These are phyloP conservation scores for Sceloporus undulatus DNA, from an alignment of 2,113 vertebrate species.

Conservation along the genomic window DNA sequence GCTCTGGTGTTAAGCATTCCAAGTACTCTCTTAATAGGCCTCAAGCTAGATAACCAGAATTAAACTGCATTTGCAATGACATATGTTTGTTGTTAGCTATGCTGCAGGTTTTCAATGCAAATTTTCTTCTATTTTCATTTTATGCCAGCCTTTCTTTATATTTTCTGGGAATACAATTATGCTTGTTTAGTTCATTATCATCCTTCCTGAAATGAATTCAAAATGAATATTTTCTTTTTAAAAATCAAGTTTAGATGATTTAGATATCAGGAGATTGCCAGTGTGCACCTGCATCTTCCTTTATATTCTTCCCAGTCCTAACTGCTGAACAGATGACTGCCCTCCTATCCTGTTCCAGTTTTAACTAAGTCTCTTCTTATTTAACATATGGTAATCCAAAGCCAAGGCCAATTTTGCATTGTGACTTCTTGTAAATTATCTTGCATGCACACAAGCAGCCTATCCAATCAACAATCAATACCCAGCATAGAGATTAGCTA, in stretches of 20 bases:
- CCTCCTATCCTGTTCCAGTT: background rate
- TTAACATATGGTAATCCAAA: background rate
- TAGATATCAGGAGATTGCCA: constrained; percentile 2
- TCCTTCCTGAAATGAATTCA: constrained; percentile 7
- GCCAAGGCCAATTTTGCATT: background rate
- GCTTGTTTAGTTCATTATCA: constrained; percentile 32
- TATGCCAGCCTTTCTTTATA: constrained; percentile 35
- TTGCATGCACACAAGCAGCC: background rate
- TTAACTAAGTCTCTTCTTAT: background rate
- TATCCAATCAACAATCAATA: background rate
- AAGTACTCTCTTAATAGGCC: constrained; percentile 23
- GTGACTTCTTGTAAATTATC: background rate
- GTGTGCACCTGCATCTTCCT: background rate
- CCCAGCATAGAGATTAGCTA: background rate
- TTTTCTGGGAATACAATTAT: constrained; percentile 44
- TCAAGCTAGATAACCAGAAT: background rate
- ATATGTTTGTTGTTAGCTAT: constrained; percentile 20
- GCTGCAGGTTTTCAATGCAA: constrained; percentile 23
- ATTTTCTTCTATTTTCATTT: constrained; percentile 36
- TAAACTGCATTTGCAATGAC: constrained; percentile 54
- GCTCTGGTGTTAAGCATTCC: constrained; percentile 35
- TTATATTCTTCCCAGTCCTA: background rate
- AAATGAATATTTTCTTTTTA: constrained; percentile 13
- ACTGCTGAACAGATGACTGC: background rate
- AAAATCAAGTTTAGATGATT: background rate